A percentile compares a stretch with the other conserved stretches of the same genome.
Conservation (phyloP, 2,888 invertebrate species). For the Eupithecia inturbata region DNA sequence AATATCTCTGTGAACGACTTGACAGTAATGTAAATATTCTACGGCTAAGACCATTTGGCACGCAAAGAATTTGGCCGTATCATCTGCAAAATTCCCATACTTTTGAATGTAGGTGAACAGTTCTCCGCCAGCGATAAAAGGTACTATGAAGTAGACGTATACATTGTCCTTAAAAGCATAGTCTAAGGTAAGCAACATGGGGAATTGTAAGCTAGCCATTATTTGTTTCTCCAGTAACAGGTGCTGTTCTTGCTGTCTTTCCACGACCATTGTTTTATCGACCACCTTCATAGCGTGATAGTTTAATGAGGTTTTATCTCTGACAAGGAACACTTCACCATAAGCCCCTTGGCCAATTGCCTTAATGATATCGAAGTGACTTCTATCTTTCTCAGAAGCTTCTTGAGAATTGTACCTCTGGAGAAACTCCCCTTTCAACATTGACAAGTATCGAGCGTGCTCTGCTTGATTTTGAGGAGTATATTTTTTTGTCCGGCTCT, state of each 20-base stretch:
- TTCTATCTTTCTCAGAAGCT: conserved; percentile 46
- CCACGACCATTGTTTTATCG: conserved; percentile 93
- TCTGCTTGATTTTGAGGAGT: neutral
- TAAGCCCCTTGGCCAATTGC: conserved; percentile 95
- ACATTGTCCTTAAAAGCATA: conserved; percentile 93
- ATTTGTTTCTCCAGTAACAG: conserved; percentile 95
- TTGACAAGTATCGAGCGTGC: conserved; percentile 53
- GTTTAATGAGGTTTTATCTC: conserved; percentile 85
- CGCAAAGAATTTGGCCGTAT: conserved; percentile 92
- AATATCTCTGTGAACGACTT: conserved; percentile 93
- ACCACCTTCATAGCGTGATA: conserved; percentile 95
- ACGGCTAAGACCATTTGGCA: conserved; percentile 94
- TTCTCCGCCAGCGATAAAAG: conserved; percentile 93
- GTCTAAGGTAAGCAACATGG: conserved; percentile 92
- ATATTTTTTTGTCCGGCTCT: neutral
- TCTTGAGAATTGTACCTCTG: conserved; percentile 51
- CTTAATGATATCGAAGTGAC: conserved; percentile 89
- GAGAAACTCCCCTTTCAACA: conserved; percentile 68
- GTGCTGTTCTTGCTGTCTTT: conserved; percentile 94
- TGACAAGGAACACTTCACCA: conserved; percentile 91
- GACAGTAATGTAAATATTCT: conserved; percentile 95
- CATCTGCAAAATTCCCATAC: conserved; percentile 87
- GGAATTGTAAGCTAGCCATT: conserved; percentile 91
- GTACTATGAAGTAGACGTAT: conserved; percentile 92
- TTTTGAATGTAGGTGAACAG: conserved; percentile 90